These are phyloP conservation scores for Capromys pilorides DNA, from an alignment of 2,797 vertebrate genomes.

Conservation along the genomic window DNA sequence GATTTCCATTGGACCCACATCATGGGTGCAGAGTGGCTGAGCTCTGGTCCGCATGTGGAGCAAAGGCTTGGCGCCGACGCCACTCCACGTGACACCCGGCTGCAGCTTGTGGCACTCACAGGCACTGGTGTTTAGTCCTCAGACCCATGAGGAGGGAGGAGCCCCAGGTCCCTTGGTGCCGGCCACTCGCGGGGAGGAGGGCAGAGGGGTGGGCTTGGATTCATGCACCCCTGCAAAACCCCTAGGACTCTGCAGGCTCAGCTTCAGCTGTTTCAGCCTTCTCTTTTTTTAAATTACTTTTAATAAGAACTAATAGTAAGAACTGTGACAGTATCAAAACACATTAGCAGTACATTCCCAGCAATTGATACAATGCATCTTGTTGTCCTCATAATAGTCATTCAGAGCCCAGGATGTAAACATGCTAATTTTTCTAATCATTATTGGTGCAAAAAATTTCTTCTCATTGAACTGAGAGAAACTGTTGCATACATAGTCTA, in stretches of 20 bases:
- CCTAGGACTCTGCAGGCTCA: not conserved
- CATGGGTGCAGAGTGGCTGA: not conserved
- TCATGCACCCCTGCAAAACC: not conserved
- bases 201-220: not conserved
- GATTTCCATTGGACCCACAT: constrained; percentile 29
- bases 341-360: too few species aligned
- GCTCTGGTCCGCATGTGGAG: not conserved
- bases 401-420: too few species aligned
- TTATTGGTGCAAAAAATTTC: too few species aligned
- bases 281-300: not conserved
- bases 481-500: too few species aligned
- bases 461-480: too few species aligned
- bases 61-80: not conserved
- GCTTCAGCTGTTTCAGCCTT: not conserved
- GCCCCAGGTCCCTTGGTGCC: too few species aligned
- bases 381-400: too few species aligned
- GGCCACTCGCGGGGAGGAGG: not conserved
- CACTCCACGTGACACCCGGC: not conserved
- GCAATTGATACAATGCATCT: too few species aligned
- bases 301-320: too few species aligned
- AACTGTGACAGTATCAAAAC: too few species aligned
- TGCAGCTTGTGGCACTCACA: not conserved
- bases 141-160: not conserved
- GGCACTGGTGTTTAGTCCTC: not conserved
- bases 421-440: too few species aligned